Base-by-base conservation (phyloP, 2,888 invertebrate species). In the Tenthredo distinguenda region DNA sequence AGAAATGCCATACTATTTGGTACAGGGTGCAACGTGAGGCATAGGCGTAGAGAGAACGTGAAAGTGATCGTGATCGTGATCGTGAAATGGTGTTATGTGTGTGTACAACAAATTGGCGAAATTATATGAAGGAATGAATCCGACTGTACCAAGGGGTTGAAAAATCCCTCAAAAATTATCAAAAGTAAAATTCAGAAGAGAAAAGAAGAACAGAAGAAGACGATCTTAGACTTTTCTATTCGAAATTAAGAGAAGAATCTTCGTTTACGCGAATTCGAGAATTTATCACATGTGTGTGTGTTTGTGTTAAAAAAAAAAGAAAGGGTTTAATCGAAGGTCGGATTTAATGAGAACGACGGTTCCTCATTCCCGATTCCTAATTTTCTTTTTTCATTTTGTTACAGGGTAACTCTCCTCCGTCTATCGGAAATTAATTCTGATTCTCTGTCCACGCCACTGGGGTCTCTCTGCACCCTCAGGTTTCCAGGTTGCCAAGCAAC, bases 401-500 rank as follows among this genome's bases (percentile, higher is more conserved):
- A 18, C 1, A 31, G 71, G 37, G 71, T 31, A 18, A 18, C 18
- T 71, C 71, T 37, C 1, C n/a, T 12, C 40, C 6, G 34, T 34
- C 18, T 71, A 21, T 76, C 43, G 43, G n/a, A n/a, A 76, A 47
- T 21, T 47, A 47, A 76, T 21, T 47, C 40, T 47, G 43, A 34
- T 26, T 26, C 34, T 26, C 76, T 76, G 55, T 65, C 76, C 85
- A 40, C 77, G 90, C 91, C 91, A 89, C 86, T 90, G 91, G 90
- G 88, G 87, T 88, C 89, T 89, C 88, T 88, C 47, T 65, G 83
- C 91, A 91, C 91, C 91, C 91, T 90, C 90, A 89, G 87, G 83
- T 68, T 83, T 65, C 83, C 83, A 90, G 90, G 92, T 92, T 92
- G 92, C 92, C 91, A 90, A 86, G 92, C 92, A 92, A 92, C 92